Conservation (phyloP, 2,113 vertebrate genomes). For the Campylomormyrus numenius region DNA sequence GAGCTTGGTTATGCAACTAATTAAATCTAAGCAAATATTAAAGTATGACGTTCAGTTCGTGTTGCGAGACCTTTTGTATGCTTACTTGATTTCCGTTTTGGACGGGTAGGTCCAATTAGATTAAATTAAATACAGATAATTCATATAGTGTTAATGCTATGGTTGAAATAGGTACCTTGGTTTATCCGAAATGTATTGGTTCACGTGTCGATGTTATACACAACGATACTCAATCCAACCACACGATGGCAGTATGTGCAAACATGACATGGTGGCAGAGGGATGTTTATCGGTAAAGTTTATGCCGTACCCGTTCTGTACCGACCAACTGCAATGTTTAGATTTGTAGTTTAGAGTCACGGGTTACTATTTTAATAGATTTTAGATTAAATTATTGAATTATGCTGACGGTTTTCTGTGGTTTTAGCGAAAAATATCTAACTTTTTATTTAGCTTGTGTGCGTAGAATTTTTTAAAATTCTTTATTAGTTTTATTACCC, state of each 20-base stretch:
- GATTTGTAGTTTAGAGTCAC: background rate
- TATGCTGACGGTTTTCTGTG: background rate
- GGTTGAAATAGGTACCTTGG: background rate
- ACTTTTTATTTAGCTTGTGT: background rate
- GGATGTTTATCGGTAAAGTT: background rate
- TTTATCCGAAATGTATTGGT: background rate
- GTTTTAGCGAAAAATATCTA: background rate
- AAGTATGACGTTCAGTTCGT: background rate
- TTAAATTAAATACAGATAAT: background rate
- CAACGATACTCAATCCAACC: background rate
- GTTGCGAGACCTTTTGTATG: background rate
- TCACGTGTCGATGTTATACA: background rate
- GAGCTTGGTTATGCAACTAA: background rate
- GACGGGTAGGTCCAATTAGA: background rate
- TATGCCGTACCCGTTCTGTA: background rate
- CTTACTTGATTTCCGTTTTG: background rate
- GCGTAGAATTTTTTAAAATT: background rate
- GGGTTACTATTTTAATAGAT: background rate
- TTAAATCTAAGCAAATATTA: background rate
- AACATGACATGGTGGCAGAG: background rate
- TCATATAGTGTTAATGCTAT: background rate
- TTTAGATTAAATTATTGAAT: background rate
- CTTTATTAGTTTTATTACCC: background rate
- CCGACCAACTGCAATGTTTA: background rate
- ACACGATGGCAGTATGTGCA: background rate